These are phyloP conservation scores for Endomychus coccineus DNA, from an alignment of 2,888 invertebrate species.

Conservation along the genomic window DNA sequence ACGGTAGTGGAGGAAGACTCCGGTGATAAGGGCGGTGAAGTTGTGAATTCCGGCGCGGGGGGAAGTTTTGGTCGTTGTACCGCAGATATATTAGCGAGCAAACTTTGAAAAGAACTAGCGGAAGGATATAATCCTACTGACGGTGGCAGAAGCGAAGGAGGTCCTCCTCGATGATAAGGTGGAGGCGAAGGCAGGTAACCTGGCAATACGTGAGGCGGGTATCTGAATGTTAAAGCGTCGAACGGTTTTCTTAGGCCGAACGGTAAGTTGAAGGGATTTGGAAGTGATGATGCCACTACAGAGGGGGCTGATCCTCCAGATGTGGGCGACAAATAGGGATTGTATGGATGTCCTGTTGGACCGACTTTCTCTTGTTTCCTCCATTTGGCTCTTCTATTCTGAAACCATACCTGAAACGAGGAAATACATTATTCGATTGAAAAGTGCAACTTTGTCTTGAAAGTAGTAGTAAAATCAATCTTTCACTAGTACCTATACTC, in stretches of 20 bases:
- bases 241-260: conserved; percentile 70
- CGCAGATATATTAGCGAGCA: conserved; percentile 71
- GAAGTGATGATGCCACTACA: conserved; percentile 66
- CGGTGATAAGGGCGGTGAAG: conserved; percentile 51
- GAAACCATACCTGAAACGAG: conserved; percentile 81
- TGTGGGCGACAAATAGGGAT: conserved; percentile 68
- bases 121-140: conserved; percentile 54
- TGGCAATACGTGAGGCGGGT: conserved; percentile 54
- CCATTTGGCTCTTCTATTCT: conserved; percentile 89
- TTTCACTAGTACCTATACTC: too few species aligned
- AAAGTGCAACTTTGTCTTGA: too few species aligned
- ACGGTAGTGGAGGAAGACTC: conserved; percentile 37
- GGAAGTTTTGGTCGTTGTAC: conserved; percentile 48
- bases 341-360: conserved; percentile 84
- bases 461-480: too few species aligned
- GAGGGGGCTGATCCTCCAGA: conserved; percentile 55
- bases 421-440: too few species aligned
- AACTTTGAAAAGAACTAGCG: conserved; percentile 72
- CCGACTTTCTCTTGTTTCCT: conserved; percentile 90
- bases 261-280: conserved; percentile 75
- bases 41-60: conserved; percentile 47
- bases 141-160: conserved; percentile 58
- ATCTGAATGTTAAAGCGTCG: conserved; percentile 68
- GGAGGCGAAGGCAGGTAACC: conserved; percentile 51
- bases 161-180: conserved; percentile 51